phyloP scores from a whole-genome alignment of 2,113 vertebrate species.

The Ailuropoda melanoleuca region DNA sequence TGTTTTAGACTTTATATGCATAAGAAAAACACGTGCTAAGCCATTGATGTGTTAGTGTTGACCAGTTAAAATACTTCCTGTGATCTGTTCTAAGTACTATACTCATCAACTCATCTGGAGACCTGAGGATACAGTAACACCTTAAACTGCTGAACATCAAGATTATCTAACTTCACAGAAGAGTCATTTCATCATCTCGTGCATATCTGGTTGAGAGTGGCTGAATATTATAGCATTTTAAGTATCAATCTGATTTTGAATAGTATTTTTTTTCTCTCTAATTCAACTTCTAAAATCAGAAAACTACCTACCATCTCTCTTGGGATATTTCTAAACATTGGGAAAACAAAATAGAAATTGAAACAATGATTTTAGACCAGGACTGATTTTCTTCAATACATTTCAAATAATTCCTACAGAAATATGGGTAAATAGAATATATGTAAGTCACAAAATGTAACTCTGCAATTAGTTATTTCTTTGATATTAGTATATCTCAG shows the following conservation, averaged over 20 bases:
- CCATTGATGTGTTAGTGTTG: background rate
- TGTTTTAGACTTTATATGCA: background rate
- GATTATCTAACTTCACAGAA: background rate
- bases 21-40: background rate
- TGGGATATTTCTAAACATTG: background rate
- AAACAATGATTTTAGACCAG: background rate
- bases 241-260: background rate
- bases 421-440: constrained; percentile 66
- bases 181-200: background rate
- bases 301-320: background rate
- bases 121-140: background rate
- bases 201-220: background rate
- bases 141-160: background rate
- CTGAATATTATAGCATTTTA: background rate
- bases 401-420: constrained; percentile 17
- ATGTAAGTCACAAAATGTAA: constrained; percentile 69
- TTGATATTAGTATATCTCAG: constrained; percentile 69
- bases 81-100: background rate
- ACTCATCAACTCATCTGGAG: background rate
- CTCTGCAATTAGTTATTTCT: constrained; percentile 68
- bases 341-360: background rate
- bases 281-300: background rate
- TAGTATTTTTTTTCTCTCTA: background rate
- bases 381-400: constrained; percentile 60
- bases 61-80: background rate